Conservation (phyloP, 2,797 vertebrate species). For the Pampus argenteus region DNA sequence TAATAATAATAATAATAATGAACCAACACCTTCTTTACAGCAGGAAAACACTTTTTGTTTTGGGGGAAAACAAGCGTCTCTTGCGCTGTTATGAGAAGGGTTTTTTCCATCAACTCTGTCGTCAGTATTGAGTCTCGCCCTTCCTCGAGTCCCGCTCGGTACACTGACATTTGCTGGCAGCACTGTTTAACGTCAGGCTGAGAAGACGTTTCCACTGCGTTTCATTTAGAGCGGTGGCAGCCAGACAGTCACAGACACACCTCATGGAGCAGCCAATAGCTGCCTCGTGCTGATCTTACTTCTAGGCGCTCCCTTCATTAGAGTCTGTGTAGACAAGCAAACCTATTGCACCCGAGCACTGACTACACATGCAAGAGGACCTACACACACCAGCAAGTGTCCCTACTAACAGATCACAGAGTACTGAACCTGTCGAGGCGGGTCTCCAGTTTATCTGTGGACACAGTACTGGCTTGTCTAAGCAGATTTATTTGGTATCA, state of each 20-base stretch:
- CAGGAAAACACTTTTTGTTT: background rate
- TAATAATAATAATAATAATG: too few species aligned
- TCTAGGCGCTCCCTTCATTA: background rate
- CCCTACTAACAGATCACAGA: background rate
- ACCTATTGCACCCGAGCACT: background rate
- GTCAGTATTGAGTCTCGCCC: constrained; percentile 12
- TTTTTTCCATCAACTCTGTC: background rate
- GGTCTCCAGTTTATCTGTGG: constrained; percentile 27
- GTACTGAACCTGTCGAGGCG: background rate
- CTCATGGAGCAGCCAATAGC: background rate
- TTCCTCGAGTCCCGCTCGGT: background rate
- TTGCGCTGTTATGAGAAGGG: background rate
- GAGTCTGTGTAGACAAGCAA: background rate
- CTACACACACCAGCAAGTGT: background rate
- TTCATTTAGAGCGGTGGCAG: background rate
- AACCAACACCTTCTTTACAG: constrained; percentile 3
- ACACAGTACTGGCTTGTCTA: constrained; percentile 42
- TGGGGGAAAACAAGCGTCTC: background rate
- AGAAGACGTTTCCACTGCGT: constrained; percentile 14
- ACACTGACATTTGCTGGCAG: constrained; percentile 3
- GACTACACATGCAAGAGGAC: background rate
- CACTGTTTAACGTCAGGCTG: constrained; percentile 6
- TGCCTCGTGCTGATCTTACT: background rate
- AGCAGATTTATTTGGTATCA: constrained; percentile 60
- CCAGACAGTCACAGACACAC: constrained; percentile 1